These are phyloP conservation scores for Dryoscopus gambensis DNA, from an alignment of 2,113 vertebrate species.

Conservation along the genomic window DNA sequence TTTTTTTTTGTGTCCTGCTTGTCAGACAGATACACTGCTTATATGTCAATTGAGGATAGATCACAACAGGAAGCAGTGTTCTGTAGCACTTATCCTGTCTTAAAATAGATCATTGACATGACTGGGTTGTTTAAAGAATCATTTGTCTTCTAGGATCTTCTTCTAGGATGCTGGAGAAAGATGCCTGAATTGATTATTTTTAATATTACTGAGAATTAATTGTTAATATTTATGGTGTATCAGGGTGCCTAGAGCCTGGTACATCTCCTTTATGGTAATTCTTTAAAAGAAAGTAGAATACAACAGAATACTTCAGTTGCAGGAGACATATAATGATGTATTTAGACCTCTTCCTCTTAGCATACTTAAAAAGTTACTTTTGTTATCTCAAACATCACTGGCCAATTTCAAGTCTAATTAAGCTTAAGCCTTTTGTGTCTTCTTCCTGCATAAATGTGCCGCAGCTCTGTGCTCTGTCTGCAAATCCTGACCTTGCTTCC, in stretches of 20 bases:
- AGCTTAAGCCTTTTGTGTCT: not conserved
- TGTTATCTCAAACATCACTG: not conserved
- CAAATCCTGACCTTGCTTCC: not conserved
- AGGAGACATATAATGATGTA: not conserved
- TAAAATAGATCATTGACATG: not conserved
- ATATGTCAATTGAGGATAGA: not conserved
- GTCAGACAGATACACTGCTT: rapidly evolving
- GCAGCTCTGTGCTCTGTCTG: not conserved
- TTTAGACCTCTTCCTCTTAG: not conserved
- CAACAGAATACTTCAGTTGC: not conserved
- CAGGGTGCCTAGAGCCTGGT: not conserved
- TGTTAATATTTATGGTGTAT: not conserved
- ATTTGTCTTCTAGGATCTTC: not conserved
- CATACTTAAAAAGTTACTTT: not conserved
- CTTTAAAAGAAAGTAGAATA: not conserved
- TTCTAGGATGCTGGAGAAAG: not conserved
- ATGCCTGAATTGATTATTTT: not conserved
- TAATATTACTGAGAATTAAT: not conserved
- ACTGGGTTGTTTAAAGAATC: not conserved
- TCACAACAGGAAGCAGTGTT: not conserved
- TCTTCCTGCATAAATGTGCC: not conserved
- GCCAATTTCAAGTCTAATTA: not conserved
- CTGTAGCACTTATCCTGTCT: not conserved
- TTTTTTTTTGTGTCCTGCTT: not conserved
- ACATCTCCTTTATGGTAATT: not conserved